Conservation (phyloP, 2,888 invertebrate genomes). For the Scelioninae gen. 2 region DNA sequence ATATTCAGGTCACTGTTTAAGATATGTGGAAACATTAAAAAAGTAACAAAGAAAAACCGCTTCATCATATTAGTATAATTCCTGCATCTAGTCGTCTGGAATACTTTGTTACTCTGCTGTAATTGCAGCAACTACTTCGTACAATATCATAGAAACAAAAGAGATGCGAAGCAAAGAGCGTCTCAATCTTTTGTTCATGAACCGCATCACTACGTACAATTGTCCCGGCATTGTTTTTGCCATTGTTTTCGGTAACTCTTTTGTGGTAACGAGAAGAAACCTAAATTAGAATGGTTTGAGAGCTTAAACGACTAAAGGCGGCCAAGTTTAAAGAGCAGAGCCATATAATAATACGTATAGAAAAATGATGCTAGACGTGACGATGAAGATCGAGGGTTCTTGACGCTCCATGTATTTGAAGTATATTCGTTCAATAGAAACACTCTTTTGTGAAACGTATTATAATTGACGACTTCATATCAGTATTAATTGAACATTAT, state of each 20-base stretch:
- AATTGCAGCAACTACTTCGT: conserved; percentile 60
- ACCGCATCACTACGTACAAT: conserved; percentile 66
- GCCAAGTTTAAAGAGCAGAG: conserved; percentile 68
- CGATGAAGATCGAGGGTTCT: conserved; percentile 41
- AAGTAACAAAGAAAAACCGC: conserved; percentile 22
- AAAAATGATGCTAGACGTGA: conserved; percentile 48
- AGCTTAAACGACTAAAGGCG: conserved; percentile 75
- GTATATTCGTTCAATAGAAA: conserved; percentile 43
- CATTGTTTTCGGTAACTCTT: conserved; percentile 73
- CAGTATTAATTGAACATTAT: conserved; percentile 36
- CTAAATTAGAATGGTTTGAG: conserved; percentile 75
- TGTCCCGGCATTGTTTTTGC: conserved; percentile 68
- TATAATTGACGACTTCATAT: conserved; percentile 19
- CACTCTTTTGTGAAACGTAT: conserved; percentile 35
- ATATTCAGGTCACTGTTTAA: conserved; percentile 7
- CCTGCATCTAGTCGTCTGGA: conserved; percentile 32
- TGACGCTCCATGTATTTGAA: conserved; percentile 29
- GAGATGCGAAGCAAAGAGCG: conserved; percentile 48
- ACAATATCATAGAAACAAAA: conserved; percentile 59
- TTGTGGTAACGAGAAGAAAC: conserved; percentile 74
- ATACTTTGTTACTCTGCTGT: conserved; percentile 67
- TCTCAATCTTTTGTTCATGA: conserved; percentile 58
- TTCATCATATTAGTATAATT: conserved; percentile 33
- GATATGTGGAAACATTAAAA: background rate
- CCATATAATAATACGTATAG: conserved; percentile 51